Evolutionary conservation across 2,113 vertebrate species (phyloP), one percentile per base, ranked within the genome.

Genomic region (Acanthisitta chloris): DNA sequence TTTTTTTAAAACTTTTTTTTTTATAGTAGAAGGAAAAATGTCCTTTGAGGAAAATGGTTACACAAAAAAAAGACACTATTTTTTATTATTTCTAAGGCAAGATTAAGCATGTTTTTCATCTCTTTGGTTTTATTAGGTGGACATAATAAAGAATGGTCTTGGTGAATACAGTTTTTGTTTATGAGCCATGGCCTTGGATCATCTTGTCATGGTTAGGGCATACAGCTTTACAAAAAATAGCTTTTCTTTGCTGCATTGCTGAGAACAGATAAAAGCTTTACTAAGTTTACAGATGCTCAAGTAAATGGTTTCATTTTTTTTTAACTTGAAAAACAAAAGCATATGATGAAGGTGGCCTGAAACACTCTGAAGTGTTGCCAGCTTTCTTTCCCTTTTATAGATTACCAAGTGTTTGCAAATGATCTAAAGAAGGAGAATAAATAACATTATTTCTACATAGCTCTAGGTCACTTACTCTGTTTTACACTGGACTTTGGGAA

Each of bases 401-500:
- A 83, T 73, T 7, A 73, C 29, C 33, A 71, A 71, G 33, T 83
- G 86, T 78, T 88, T 80, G 55, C 38, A 82, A 88, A 82, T 31
- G 91, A 66, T 94, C 82, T 85, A 88, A 85, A 45, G n/a, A 76
- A 84, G 38, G 18, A 52, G 58, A 65, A 91, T 73, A 85, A 80
- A 81, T 88, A 49, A 55, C 74, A 49, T 25, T 51, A 83, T 71
- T 81, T 81, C 51, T 88, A 51, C 5, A 8, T 40, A 90, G 40
- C 28, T 64, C 29, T 51, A 88, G 43, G 51, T 90, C 74, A 71
- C 12, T 74, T 48, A 48, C 14, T 70, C n/a, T 78, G 23, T 67
- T 83, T 92, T 74, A 95, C 72, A 78, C 13, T 34, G 88, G 55
- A 86, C 85, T 94, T 76, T 49, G 51, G 59, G 85, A 93, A 95